A percentile compares a stretch with the other conserved stretches of the same genome.
These are phyloP conservation scores for Leucoma salicis DNA, from an alignment of 2,888 invertebrate species.

Conservation along the genomic window DNA sequence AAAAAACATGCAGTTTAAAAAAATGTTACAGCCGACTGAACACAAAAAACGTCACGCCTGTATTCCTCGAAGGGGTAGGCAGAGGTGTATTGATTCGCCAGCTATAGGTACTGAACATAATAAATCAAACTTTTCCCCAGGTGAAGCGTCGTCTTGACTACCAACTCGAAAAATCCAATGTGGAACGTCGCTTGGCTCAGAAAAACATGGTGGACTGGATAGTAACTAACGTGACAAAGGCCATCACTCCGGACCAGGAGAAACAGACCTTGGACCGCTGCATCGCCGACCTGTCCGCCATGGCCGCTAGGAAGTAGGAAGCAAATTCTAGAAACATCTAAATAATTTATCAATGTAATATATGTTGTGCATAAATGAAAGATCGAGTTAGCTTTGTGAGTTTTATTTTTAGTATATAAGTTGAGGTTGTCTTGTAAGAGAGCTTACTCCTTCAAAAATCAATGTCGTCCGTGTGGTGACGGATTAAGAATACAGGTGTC, in stretches of 20 bases:
- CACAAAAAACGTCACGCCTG: too few relatives aligned
- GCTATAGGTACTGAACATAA: too few relatives aligned
- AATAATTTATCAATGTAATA: conserved; percentile 36
- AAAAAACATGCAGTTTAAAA: too few relatives aligned
- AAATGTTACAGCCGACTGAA: too few relatives aligned
- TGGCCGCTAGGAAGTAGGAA: conserved; percentile 83
- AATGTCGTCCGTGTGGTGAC: too few relatives aligned
- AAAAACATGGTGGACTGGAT: conserved; percentile 98
- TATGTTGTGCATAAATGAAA: conserved; percentile 42
- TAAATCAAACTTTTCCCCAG: too few relatives aligned
- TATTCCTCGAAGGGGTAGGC: too few relatives aligned
- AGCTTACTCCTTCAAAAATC: too few relatives aligned
- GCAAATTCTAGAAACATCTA: conserved; percentile 33
- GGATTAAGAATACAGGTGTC: too few relatives aligned
- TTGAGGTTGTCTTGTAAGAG: not conserved
- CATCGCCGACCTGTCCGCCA: conserved; percentile 90
- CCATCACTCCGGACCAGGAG: conserved; percentile 97
- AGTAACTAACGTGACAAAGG: conserved; percentile 89
- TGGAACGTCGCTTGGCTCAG: conserved; percentile 93
- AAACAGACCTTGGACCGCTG: conserved; percentile 94
- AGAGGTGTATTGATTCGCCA: too few relatives aligned
- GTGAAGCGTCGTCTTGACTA: conserved; percentile 95
- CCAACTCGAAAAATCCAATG: conserved; percentile 92
- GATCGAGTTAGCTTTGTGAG: conserved; percentile 26
- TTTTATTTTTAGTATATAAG: conserved; percentile 16